Conservation (phyloP, 1,140 invertebrate genomes). For the Gonioctena quinquepunctata region DNA sequence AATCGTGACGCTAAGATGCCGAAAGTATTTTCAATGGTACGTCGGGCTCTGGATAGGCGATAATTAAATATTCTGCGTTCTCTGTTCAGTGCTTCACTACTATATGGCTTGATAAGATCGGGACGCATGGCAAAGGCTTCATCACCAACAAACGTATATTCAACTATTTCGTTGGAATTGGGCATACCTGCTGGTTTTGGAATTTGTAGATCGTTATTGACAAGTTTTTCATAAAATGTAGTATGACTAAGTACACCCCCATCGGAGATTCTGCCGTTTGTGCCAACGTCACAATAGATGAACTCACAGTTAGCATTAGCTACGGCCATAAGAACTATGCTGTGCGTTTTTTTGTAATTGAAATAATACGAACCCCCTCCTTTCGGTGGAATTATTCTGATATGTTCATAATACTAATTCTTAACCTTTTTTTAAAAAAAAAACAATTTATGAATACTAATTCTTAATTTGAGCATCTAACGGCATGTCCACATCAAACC, state of each 20-base stretch:
- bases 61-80: constrained; percentile 37
- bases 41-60: constrained; percentile 32
- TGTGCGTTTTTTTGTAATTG: constrained; percentile 58
- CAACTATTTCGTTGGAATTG: not conserved
- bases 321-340: constrained; percentile 59
- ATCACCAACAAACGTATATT: constrained; percentile 45
- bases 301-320: constrained; percentile 59
- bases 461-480: no score
- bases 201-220: constrained; percentile 20
- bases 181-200: constrained; percentile 8
- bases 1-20: constrained; percentile 54
- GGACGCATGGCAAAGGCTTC: constrained; percentile 57
- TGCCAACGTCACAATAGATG: constrained; percentile 54
- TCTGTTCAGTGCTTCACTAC: constrained; percentile 37
- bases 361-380: constrained; percentile 54
- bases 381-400: constrained; percentile 37
- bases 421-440: no score
- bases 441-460: no score
- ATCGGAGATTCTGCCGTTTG: constrained; percentile 42
- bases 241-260: constrained; percentile 47
- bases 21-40: constrained; percentile 58
- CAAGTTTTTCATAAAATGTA: constrained; percentile 27
- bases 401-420: no score
- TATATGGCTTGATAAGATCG: constrained; percentile 57
- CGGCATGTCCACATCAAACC: no score